Base-by-base conservation (phyloP, 1,140 invertebrate genomes). In the Listronotus oregonensis region DNA sequence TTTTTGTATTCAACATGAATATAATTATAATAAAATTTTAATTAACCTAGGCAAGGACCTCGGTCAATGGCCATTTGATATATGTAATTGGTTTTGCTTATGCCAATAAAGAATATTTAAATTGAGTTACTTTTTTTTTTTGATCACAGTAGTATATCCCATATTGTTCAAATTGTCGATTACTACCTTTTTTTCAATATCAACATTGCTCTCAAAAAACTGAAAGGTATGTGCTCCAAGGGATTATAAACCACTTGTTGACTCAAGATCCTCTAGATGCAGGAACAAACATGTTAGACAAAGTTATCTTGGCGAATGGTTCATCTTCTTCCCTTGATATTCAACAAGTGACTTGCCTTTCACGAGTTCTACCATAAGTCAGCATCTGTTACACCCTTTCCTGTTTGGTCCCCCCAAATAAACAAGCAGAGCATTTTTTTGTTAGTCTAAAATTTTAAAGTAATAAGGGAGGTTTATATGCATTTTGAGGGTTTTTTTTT, bases 171-270 rank as follows among this genome's bases (percentile, higher is more conserved):
- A n/a, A n/a, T n/a, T n/a, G n/a, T n/a, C n/a, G n/a, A n/a, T n/a
- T n/a, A n/a, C n/a, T n/a, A n/a, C n/a, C 88, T 90, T 87, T 71
- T 98, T 95, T 82, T 98, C 96, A 85, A 96, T 98, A 82, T 99
- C 97, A 71, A 99, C 95, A 80, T 99, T 98, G 39, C 92, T 92
- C 81, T 99, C 98, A 82, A 90, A 97, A 31, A 86, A 84, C 63
- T 83, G 81, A 78, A 89, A 89, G 15, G 78, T 71, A 67, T 88
- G 83, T 69, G 84, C 81, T 60, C 82, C 49, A 90, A 84, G 34
- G 75, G 79, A 68, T 83, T 44, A 82, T 85, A 80, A 76, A 87
- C 74, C 87, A 85, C 74, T 83, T 65, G 66, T 17, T 63, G 87
- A 75, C 96, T 93, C 14, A 98, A 82, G 12, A 98, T 78, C 62